phyloP scores from a whole-genome alignment of 2,888 invertebrate genomes.

The Ornithoptera alexandrae region DNA sequence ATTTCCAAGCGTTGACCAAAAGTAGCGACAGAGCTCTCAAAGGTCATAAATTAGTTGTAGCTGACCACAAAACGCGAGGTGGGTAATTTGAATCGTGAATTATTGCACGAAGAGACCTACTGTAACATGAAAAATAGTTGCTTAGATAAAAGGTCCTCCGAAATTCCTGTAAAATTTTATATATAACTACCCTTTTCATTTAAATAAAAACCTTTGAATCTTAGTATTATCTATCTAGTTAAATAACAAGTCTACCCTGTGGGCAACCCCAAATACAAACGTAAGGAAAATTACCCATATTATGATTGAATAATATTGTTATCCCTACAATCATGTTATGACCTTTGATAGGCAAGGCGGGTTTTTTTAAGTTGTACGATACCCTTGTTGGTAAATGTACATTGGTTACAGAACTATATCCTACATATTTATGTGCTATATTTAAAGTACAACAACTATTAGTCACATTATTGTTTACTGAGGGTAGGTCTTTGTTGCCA shows the following conservation, averaged over 20 bases:
- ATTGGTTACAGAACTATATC: no score
- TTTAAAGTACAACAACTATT: no score
- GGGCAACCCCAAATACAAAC: no score
- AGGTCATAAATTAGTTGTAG: slow-evolving; percentile 73
- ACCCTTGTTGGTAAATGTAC: no score
- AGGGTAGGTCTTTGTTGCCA: no score
- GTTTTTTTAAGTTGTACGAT: no score
- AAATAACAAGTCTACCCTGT: neutral
- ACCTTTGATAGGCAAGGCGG: no score
- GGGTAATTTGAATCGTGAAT: slow-evolving; percentile 42
- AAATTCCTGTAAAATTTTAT: slow-evolving; percentile 20
- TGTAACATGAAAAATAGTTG: neutral
- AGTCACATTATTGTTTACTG: no score
- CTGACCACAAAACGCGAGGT: slow-evolving; percentile 72
- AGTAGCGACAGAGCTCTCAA: slow-evolving; percentile 66
- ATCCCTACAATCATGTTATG: no score
- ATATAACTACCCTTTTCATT: neutral
- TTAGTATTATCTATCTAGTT: neutral
- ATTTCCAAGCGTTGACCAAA: slow-evolving; percentile 58
- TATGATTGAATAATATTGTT: no score
- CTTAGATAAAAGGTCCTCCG: neutral
- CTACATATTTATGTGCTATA: no score
- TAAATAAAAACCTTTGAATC: neutral
- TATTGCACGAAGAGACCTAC: slow-evolving; percentile 1
- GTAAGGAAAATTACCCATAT: no score